Conservation (phyloP, 2,888 invertebrate genomes). For the Cryptocephalus moraei region DNA sequence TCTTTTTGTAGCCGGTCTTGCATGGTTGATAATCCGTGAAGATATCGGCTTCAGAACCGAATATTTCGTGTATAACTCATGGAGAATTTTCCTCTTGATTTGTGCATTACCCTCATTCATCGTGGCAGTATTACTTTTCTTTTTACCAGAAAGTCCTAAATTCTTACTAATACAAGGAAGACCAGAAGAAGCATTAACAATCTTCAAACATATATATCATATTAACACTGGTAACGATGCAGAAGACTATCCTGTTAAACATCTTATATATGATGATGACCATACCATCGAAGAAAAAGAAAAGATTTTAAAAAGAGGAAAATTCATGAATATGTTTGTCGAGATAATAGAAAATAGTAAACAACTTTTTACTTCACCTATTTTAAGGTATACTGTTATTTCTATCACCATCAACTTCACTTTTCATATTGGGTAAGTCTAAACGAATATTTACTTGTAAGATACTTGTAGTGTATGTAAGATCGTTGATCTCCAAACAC, state of each 20-base stretch:
- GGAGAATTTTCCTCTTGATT: slow-evolving; percentile 82
- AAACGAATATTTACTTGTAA: neutral
- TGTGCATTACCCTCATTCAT: slow-evolving; percentile 84
- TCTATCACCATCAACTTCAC: slow-evolving; percentile 86
- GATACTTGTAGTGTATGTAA: neutral
- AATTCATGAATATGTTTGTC: slow-evolving; percentile 60
- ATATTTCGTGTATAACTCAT: slow-evolving; percentile 76
- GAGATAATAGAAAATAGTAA: slow-evolving; percentile 75
- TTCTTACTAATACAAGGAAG: slow-evolving; percentile 72
- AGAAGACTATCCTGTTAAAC: slow-evolving; percentile 67
- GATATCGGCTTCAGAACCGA: slow-evolving; percentile 59
- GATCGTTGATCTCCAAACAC: too few relatives aligned
- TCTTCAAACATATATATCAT: slow-evolving; percentile 71
- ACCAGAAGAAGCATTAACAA: slow-evolving; percentile 69
- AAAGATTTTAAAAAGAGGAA: slow-evolving; percentile 50
- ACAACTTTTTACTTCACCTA: slow-evolving; percentile 69
- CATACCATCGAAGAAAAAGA: slow-evolving; percentile 28
- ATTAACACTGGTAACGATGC: slow-evolving; percentile 69
- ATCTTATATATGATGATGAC: slow-evolving; percentile 45
- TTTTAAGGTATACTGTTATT: slow-evolving; percentile 71
- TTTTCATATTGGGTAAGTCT: slow-evolving; percentile 75
- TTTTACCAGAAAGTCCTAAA: slow-evolving; percentile 86
- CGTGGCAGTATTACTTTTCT: slow-evolving; percentile 71
- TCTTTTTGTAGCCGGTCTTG: slow-evolving; percentile 78
- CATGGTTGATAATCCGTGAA: slow-evolving; percentile 66